Evolutionary conservation across 2,113 vertebrate genomes (phyloP).

Genomic region (Cnemophilus loriae): DNA sequence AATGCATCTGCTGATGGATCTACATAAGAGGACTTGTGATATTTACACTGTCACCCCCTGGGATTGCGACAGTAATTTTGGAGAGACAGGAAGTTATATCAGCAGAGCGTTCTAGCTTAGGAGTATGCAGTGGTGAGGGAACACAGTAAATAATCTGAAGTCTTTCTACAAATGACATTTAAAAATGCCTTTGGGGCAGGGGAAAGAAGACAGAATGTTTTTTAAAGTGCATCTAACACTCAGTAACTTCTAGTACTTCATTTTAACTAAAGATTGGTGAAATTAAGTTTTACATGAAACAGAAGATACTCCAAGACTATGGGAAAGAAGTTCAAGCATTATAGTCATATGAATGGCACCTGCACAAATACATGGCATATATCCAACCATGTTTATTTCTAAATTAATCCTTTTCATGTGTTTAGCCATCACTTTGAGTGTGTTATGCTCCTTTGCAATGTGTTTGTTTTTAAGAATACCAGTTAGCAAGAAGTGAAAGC

Average conservation of each 20-base stretch:
- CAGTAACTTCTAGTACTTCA: neutral
- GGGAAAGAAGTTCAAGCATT: neutral
- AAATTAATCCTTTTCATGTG: neutral
- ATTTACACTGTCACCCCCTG: neutral
- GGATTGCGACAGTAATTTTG: slow-evolving; percentile 3
- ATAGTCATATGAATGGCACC: neutral
- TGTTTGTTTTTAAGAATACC: neutral
- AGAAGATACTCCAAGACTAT: neutral
- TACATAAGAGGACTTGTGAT: neutral
- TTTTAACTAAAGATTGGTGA: neutral
- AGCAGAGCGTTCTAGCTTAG: neutral
- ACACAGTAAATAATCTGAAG: neutral
- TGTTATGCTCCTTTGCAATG: neutral
- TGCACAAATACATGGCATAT: neutral
- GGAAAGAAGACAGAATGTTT: neutral
- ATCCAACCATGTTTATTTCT: neutral
- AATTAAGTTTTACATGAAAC: neutral
- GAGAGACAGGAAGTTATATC: neutral
- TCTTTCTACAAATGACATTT: neutral
- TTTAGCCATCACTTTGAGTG: neutral
- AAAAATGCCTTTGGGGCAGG: neutral
- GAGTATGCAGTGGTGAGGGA: neutral
- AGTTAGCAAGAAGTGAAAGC: neutral
- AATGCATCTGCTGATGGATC: slow-evolving; percentile 28
- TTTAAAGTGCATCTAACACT: neutral